These are phyloP conservation scores for Anguilla rostrata DNA, from an alignment of 2,113 vertebrate species.

Conservation along the genomic window DNA sequence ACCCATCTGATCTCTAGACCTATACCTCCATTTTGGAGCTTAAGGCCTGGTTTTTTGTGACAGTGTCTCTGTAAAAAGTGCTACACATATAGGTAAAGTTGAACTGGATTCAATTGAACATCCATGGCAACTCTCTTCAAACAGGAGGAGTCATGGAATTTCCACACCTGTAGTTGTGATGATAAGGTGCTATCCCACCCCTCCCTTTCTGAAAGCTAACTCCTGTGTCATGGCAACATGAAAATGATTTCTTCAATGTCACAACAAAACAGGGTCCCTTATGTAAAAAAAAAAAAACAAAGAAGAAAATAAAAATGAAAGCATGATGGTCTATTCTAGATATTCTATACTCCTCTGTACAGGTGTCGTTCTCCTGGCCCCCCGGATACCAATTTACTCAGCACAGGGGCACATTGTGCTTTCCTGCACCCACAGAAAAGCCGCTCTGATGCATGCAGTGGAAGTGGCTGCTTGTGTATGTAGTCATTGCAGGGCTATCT, in stretches of 20 bases:
- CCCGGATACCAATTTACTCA: neutral
- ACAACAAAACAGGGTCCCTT: neutral
- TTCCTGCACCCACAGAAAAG: neutral
- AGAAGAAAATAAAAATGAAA: neutral
- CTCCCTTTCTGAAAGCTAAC: neutral
- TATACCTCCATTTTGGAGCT: no score
- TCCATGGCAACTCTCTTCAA: neutral
- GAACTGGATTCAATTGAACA: no score
- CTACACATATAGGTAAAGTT: no score
- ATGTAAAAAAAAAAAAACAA: neutral
- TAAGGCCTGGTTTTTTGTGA: no score
- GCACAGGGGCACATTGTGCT: neutral
- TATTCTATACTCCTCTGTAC: neutral
- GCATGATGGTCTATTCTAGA: neutral
- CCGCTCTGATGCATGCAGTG: neutral
- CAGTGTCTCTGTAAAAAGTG: no score
- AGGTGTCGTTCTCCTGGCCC: neutral
- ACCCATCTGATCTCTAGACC: neutral
- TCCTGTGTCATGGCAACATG: neutral
- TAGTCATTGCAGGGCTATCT: conserved; percentile 71
- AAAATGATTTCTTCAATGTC: conserved; percentile 2
- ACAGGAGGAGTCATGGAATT: neutral
- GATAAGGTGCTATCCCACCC: neutral
- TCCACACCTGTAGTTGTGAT: neutral
- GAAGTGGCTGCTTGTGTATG: conserved; percentile 65